Conservation (phyloP, 2,888 invertebrate genomes). For the Spilarctia lutea region DNA sequence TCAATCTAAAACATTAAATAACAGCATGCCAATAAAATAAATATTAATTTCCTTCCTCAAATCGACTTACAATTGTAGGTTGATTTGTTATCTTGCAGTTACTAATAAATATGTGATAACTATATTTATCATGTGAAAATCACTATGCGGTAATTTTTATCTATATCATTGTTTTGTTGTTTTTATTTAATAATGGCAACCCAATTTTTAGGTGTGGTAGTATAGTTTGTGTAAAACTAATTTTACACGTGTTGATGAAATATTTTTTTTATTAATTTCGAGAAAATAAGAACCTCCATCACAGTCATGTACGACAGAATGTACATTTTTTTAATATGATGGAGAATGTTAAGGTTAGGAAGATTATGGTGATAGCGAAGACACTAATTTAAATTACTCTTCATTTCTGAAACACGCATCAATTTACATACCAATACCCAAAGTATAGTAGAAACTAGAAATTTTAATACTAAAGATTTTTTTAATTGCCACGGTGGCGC, state of each 20-base stretch:
- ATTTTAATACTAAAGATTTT: too few relatives aligned
- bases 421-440: background rate
- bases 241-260: background rate
- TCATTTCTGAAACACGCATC: background rate
- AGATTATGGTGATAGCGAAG: too few relatives aligned
- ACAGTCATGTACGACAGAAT: too few relatives aligned
- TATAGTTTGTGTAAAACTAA: background rate
- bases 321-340: too few relatives aligned
- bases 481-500: too few relatives aligned
- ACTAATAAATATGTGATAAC: background rate
- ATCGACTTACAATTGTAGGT: background rate
- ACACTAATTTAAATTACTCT: background rate
- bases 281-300: too few relatives aligned
- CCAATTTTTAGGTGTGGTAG: background rate
- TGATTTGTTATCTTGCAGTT: conserved; percentile 10
- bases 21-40: conserved; percentile 1
- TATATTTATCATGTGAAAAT: background rate
- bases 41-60: background rate
- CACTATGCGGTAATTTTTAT: background rate
- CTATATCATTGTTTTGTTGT: background rate
- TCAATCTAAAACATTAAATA: conserved; percentile 4
- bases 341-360: too few relatives aligned
- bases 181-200: background rate
- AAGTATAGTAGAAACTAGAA: too few relatives aligned
- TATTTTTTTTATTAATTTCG: background rate